Evolutionary conservation across 2,113 vertebrate genomes (phyloP), one percentile per base, ranked within the genome.

Genomic region (Ornithorhynchus anatinus): DNA sequence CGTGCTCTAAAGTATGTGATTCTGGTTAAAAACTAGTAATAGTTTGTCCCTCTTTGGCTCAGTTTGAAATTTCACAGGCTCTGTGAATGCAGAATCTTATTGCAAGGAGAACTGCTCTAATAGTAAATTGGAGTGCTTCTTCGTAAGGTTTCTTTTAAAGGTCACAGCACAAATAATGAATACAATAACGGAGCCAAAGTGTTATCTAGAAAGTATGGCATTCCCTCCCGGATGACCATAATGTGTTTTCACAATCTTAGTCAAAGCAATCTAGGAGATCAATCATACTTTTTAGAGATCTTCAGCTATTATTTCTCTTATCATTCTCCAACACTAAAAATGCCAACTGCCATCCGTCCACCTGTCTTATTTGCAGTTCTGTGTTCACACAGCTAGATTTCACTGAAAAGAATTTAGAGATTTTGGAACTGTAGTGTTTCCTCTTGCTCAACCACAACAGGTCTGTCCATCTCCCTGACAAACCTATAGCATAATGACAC

Each of bases 381-480:
- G 3, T 59, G 39, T 56, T 70, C 25, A 40, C 33, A 65, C 59
- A 58, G 25, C 47, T 69, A 42, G 5, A 58, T 66, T 66, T 76
- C 52, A 62, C 22, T 51, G 10, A 53, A 69, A 78, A 48, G 62
- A 59, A 64, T 19, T 38, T 75, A 1, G 33, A 56, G 27, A 3
- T 12, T 44, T 59, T 78, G 25, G 14, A 57, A 39, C 39, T n/a
- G 64, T 31, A 47, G 40, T 65, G 15, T 56, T 62, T 13, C 47
- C 23, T 65, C 66, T 74, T 63, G 31, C 69, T 57, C 77, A 77
- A 59, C 74, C n/a, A 59, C 27, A 69, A 54, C n/a, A n/a, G 22
- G 14, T 71, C 31, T 47, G 2, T 45, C 52, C 60, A 8, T 76
- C 61, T 70, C n/a, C n/a, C n/a, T n/a, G n/a, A n/a, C n/a, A n/a